Base-by-base conservation (phyloP, 2,113 vertebrate genomes). In the Antennarius striatus region DNA sequence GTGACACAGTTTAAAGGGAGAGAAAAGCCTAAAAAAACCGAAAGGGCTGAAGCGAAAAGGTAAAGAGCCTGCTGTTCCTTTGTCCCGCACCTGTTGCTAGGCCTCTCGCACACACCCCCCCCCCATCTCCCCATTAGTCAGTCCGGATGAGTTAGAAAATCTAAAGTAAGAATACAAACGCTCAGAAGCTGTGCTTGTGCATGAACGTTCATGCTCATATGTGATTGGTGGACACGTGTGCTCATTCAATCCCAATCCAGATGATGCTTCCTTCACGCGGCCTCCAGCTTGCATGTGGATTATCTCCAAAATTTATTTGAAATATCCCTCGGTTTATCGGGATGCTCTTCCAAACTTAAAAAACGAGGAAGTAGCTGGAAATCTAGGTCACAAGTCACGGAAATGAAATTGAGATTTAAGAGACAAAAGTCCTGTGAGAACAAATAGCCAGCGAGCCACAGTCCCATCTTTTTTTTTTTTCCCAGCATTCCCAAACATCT, bases 11-110 rank as follows among this genome's bases (percentile, higher is more conserved):
- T 36, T 36, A 42, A 69, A 16, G 53, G 14, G 43, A 56, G 55
- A 61, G 69, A 63, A 60, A 73, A 73, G 68, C 43, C 10, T 22
- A 22, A 22, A 71, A 67, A 66, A 51, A 71, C 71, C 32, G 3
- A 73, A 80, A 29, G 75, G 55, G 74, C 69, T 56, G 75, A 63
- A 73, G 86, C 62, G 45, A 75, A 80, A 89, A 86, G 85, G 85
- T 86, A 86, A 84, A 84, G 75, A 80, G 73, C 88, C 85, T 40
- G 86, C 87, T 90, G 84, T 86, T 90, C 80, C 74, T 91, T 91
- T 90, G 86, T 91, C 84, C 80, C 60, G 83, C 90, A 87, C 90
- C 88, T 90, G 90, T 90, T 90, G 81, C 88, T 89, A 84, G 84
- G 88, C 88, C 86, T 88, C 86, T 68, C 48, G 62, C 65, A 57